Conservation (phyloP, 2,888 invertebrate genomes). For the Xestia c-nigrum region DNA sequence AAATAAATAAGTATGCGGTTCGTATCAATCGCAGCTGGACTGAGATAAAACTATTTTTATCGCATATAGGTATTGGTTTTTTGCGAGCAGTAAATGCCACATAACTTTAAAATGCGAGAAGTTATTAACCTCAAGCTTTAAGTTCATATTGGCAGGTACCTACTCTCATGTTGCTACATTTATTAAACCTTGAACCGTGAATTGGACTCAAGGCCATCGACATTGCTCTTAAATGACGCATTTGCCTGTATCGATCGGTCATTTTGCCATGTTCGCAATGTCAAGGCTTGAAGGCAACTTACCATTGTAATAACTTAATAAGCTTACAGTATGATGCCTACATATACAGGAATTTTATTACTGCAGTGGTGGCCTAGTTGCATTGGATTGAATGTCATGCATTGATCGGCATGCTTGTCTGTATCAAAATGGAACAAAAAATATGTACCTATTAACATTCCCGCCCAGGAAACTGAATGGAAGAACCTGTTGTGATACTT, state of each 20-base stretch:
- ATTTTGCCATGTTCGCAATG: constrained; percentile 82
- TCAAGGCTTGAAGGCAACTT: constrained; percentile 79
- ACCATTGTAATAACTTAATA: constrained; percentile 56
- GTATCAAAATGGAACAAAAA: constrained; percentile 6
- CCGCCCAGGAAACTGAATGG: constrained; percentile 7
- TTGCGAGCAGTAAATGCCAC: constrained; percentile 51
- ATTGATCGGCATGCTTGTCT: constrained; percentile 27
- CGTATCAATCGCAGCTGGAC: constrained; percentile 28
- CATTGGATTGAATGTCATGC: constrained; percentile 32
- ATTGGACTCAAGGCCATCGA: constrained; percentile 85
- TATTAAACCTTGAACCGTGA: constrained; percentile 78
- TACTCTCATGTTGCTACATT: constrained; percentile 73
- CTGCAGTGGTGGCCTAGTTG: constrained; percentile 34
- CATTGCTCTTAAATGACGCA: constrained; percentile 86
- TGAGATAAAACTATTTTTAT: constrained; percentile 49
- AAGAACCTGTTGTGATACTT: neutral
- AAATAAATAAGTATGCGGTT: constrained; percentile 12
- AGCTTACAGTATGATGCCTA: constrained; percentile 36
- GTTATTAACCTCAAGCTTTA: constrained; percentile 81
- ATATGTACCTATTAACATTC: neutral
- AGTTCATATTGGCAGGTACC: constrained; percentile 70
- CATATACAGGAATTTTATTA: constrained; percentile 27
- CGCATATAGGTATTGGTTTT: constrained; percentile 34
- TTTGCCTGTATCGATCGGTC: constrained; percentile 83
- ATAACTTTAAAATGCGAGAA: constrained; percentile 65